Percentiles rank a stretch among this genome's conserved stretches.
Conservation (phyloP, 2,888 invertebrate species). For the Drosophila nr. perissopoda region DNA sequence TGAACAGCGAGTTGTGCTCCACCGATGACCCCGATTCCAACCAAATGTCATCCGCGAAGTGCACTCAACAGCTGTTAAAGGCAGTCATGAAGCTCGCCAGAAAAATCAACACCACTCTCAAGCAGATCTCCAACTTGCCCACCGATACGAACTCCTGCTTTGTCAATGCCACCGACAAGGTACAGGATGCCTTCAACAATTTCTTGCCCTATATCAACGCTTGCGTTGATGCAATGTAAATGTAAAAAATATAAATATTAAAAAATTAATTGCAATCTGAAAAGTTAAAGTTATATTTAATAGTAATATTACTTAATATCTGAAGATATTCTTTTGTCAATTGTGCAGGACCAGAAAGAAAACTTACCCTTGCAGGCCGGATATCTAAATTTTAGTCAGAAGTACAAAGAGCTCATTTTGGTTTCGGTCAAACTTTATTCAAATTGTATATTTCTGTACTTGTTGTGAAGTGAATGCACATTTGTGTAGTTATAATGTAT, state of each 20-base stretch:
- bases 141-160: slow-evolving; percentile 51
- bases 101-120: slow-evolving; percentile 31
- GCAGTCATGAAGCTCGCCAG: slow-evolving; percentile 25
- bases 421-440: too few species aligned
- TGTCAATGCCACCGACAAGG: slow-evolving; percentile 32
- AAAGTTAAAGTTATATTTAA: not conserved
- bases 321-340: not conserved
- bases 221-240: slow-evolving; percentile 35
- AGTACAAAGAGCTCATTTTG: too few species aligned
- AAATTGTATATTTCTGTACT: too few species aligned
- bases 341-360: not conserved
- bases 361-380: not conserved
- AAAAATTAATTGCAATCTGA: not conserved
- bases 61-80: slow-evolving; percentile 6
- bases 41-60: slow-evolving; percentile 19
- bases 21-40: not conserved
- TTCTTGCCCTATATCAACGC: slow-evolving; percentile 45
- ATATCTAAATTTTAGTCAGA: not conserved
- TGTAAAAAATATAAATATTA: not conserved
- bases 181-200: slow-evolving; percentile 37
- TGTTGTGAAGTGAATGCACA: too few species aligned
- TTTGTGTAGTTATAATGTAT: too few species aligned
- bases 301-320: not conserved
- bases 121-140: slow-evolving; percentile 44
- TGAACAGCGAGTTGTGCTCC: slow-evolving; percentile 35